Base-by-base conservation (phyloP, 1,140 invertebrate genomes). In the Drosophila cardini region DNA sequence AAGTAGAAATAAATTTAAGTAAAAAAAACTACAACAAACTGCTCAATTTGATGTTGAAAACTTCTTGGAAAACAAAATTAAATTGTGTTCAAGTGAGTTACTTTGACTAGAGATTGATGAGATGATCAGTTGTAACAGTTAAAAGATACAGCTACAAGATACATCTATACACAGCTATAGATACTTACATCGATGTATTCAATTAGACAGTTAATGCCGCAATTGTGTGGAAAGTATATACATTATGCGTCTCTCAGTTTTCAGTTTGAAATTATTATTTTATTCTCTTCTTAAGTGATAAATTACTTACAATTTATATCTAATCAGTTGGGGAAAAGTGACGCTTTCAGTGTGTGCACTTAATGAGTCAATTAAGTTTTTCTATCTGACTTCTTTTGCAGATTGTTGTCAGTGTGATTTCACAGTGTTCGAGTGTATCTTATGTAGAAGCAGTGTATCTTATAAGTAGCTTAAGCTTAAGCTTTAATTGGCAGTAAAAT, bases 291-390 rank as follows among this genome's bases (percentile, higher is more conserved):
- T 62, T 55, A 56, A 73, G 40, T 73, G 72, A 74, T 68, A 71
- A 85, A 86, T 85, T 63, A 68, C 68, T 63, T 75, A 80, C 64
- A 65, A 81, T 86, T 78, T 73, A 68, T 80, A 64, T 84, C 70
- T 85, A 86, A 84, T 84, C 82, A 78, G 60, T 50, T 62, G 9
- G 64, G 46, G 53, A 45, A 60, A 73, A 80, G 77, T 50, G n/a
- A 71, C 81, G 73, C 72, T 63, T 62, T 45, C n/a, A n/a, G 18
- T 11, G 61, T 71, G 64, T 65, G 76, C 80, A 57, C 43, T 72
- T 86, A 81, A 86, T 78, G 75, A 78, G 73, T 85, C 82, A 85
- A 86, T 86, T 85, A 81, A 81, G 53, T 68, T 72, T 81, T 81
- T 65, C 73, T 83, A 38, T 18, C 71, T 42, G 32, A 16, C 38